phyloP scores from a whole-genome alignment of 2,113 vertebrate genomes.

The Siniperca chuatsi region DNA sequence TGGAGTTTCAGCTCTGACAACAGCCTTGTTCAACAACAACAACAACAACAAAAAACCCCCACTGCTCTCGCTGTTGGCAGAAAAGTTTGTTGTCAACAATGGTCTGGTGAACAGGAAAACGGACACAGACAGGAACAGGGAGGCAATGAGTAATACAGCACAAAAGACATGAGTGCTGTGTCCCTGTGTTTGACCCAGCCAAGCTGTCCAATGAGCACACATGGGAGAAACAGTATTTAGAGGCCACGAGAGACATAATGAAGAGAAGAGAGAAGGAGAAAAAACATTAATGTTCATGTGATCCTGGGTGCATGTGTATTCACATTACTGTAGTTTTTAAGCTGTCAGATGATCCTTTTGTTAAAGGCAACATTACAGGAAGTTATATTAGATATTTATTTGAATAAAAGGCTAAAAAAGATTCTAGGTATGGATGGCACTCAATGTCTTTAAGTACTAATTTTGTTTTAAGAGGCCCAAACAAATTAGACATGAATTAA shows the following conservation, averaged over 20 bases:
- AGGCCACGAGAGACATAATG: conserved; percentile 43
- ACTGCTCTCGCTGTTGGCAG: conserved; percentile 32
- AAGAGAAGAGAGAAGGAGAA: not conserved
- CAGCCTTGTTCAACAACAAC: conserved; percentile 44
- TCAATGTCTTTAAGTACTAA: conserved; percentile 63
- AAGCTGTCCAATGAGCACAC: conserved; percentile 44
- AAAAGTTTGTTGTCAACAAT: conserved; percentile 67
- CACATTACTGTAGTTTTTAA: conserved; percentile 44
- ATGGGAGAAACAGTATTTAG: conserved; percentile 1
- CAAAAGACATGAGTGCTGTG: conserved; percentile 46
- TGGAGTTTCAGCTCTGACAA: conserved; percentile 65
- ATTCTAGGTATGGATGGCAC: conserved; percentile 36
- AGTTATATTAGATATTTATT: conserved; percentile 34
- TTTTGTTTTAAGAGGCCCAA: conserved; percentile 62
- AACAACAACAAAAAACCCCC: not conserved
- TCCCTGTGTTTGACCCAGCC: conserved; percentile 46
- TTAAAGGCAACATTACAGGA: conserved; percentile 23
- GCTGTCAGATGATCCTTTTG: conserved; percentile 45
- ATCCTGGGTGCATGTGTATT: conserved; percentile 29
- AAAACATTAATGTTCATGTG: conserved; percentile 1
- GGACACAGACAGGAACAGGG: conserved; percentile 49
- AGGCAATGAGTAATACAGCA: conserved; percentile 54
- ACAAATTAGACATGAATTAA: conserved; percentile 75
- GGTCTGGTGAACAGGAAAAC: conserved; percentile 56
- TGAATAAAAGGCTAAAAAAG: conserved; percentile 24